Evolutionary conservation across 2,797 vertebrate species (phyloP), one percentile per base, ranked within the genome.

Genomic region (Erpetoichthys calabaricus): DNA sequence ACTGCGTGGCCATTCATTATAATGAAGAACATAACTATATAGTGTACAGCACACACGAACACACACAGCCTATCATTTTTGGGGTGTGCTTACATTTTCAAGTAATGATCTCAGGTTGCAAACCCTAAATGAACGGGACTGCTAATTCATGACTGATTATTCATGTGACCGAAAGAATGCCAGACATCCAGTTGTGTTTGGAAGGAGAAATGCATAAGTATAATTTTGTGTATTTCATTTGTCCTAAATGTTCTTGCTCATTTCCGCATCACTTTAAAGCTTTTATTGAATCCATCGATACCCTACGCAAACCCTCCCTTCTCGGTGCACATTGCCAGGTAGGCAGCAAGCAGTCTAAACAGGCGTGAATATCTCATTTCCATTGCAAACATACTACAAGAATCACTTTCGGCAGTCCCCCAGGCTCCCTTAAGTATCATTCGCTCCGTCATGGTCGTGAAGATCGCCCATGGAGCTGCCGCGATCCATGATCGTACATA

Each of bases 181-280:
- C 43, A 57, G n/a, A 51, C 47, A 59, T 60, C 51, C 58, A 63
- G 61, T 65, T 6, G 53, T 53, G 54, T 51, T n/a, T 55, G 46
- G 7, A 56, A 6, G 63, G 57, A 63, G 62, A 57, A 57, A 68
- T 68, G 68, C 79, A 78, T 72, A 81, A 78, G 77, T 76, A 81
- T 72, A 70, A 65, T 74, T 76, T 66, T 64, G 75, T 73, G 75
- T 75, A 67, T 75, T 75, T 74, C 58, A 59, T 74, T 63, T 65
- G 76, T 64, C 57, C 63, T 69, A 67, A 68, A 56, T 59, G 58
- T 49, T n/a, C 7, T 41, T 44, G 4, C 45, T 45, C 45, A 46
- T 63, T 54, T 52, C 42, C 45, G n/a, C 47, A 9, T 43, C 55
- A 63, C 57, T n/a, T 45, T 47, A 56, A 59, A 44, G 47, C 51